Base-by-base conservation (phyloP, 2,797 vertebrate species). In the Hoplostethus atlanticus region DNA sequence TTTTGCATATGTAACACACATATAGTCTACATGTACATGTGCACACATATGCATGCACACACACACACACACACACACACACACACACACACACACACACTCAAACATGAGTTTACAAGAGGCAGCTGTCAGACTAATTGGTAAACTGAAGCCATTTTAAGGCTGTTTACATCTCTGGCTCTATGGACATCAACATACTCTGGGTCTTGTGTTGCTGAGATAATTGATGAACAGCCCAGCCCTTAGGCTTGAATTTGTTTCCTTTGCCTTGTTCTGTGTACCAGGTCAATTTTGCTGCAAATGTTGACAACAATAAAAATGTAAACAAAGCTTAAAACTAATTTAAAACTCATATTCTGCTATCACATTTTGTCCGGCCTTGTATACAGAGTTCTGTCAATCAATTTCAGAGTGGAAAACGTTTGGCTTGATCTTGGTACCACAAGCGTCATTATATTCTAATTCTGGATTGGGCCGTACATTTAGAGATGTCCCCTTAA, bases 111-210 rank as follows among this genome's bases (percentile, higher is more conserved):
- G 9, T 66, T 72, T 76, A 57, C 59, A 61, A 3, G 59, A 72
- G 73, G 40, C 55, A 71, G 71, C 64, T 79, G 82, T 83, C 75
- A 68, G 58, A 68, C 21, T 64, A 71, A 72, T 53, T 30, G 48
- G 76, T 64, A 73, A 80, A 78, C 58, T 71, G 17, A 57, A 81
- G 70, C 21, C 47, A 21, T 56, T 57, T 50, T 30, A 51, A 57
- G 52, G 38, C 4, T 8, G 61, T 73, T 71, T 70, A 71, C 68
- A 61, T 75, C 67, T 80, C 0, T 0, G 67, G 47, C 61, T 82
- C 36, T 5, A 38, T 2, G 63, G 64, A 80, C 48, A 64, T 0
- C 46, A 72, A 57, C 31, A 4, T 46, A 15, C 72, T 79, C 44
- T 36, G 51, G 64, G 63, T 76, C 71, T 61, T 72, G 71, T 78